Evolutionary conservation across 2,888 invertebrate genomes (phyloP).

Genomic region (Eulithis testata): DNA sequence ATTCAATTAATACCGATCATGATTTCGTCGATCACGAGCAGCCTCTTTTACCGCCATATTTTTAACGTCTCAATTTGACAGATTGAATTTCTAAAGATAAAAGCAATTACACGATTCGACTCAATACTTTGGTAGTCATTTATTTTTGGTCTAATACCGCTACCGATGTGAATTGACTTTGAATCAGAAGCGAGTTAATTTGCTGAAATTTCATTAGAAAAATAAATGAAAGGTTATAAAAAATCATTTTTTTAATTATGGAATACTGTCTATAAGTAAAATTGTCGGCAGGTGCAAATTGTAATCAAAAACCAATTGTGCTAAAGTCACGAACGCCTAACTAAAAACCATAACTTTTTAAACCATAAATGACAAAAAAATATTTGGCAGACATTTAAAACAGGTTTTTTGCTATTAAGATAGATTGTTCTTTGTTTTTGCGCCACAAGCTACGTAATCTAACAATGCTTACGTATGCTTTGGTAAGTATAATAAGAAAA

Average conservation of each 20-base stretch:
- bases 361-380: no score
- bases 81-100: slow-evolving; percentile 60
- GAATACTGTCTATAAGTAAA: slow-evolving; percentile 38
- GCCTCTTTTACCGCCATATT: slow-evolving; percentile 56
- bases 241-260: no score
- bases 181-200: slow-evolving; percentile 50
- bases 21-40: slow-evolving; percentile 63
- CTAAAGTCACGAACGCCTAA: no score
- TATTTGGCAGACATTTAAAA: no score
- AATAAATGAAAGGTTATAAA: slow-evolving; percentile 57
- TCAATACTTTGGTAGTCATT: slow-evolving; percentile 55
- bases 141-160: slow-evolving; percentile 50
- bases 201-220: slow-evolving; percentile 43
- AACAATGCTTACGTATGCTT: no score
- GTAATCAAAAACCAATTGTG: no score
- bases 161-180: slow-evolving; percentile 53
- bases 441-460: no score
- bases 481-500: no score
- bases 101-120: slow-evolving; percentile 55
- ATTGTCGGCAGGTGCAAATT: background rate
- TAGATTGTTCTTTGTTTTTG: no score
- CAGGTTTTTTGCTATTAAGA: no score
- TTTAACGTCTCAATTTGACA: slow-evolving; percentile 67
- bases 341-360: no score
- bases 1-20: slow-evolving; percentile 75